Conservation (phyloP, 2,888 invertebrate genomes). For the Autographa pulchrina region DNA sequence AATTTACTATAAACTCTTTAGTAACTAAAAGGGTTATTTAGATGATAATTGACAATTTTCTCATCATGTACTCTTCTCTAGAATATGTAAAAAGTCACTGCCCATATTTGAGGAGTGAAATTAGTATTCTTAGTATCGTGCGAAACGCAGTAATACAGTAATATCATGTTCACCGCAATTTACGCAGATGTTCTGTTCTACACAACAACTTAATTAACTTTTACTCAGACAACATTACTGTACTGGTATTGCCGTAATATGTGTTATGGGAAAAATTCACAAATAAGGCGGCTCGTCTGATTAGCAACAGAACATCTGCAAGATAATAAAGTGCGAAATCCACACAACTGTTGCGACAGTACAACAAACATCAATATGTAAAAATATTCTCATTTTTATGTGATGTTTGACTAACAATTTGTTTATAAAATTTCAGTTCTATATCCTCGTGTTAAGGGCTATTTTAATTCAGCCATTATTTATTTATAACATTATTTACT, state of each 20-base stretch:
- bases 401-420: not conserved
- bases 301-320: not conserved
- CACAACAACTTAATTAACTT: conserved; percentile 2
- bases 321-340: not conserved
- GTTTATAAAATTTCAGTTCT: not conserved
- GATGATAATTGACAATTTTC: not conserved
- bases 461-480: not conserved
- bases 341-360: not conserved
- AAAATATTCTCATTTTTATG: not conserved
- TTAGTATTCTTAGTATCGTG: conserved; percentile 3
- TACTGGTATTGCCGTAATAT: not conserved
- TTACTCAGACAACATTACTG: no score
- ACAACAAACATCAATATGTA: not conserved
- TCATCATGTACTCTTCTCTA: conserved; percentile 3
- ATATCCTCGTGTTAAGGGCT: not conserved
- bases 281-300: not conserved
- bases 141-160: conserved; percentile 2
- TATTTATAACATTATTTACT: conserved; percentile 36
- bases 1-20: not conserved
- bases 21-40: not conserved
- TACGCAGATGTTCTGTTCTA: conserved; percentile 3
- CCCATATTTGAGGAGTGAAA: conserved; percentile 4
- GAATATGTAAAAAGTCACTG: not conserved
- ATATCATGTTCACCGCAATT: conserved; percentile 5
- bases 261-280: no score